Evolutionary conservation across 2,888 invertebrate genomes (phyloP).

Genomic region (Acanthococcus lagerstroemiae): DNA sequence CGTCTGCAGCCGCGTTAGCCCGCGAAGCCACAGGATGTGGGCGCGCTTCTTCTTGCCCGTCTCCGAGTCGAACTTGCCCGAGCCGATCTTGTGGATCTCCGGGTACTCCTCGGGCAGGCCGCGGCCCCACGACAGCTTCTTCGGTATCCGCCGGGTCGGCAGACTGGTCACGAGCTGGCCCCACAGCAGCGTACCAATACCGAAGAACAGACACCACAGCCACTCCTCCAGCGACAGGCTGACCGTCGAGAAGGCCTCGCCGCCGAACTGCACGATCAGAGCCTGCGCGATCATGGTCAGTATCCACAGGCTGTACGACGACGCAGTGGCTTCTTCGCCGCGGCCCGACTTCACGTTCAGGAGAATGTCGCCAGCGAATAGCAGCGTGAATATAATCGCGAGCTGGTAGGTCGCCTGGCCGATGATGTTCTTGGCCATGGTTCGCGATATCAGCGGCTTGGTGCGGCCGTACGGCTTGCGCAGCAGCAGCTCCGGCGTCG

Average conservation of each 20-base stretch:
- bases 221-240: conserved; percentile 48
- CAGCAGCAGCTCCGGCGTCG: conserved; percentile 46
- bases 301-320: conserved; percentile 49
- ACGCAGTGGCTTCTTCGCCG: conserved; percentile 32
- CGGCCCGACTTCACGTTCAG: conserved; percentile 49
- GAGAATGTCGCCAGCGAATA: conserved; percentile 47
- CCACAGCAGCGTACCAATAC: conserved; percentile 49
- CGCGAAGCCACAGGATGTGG: conserved; percentile 55
- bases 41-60: conserved; percentile 40
- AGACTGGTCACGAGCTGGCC: conserved; percentile 50
- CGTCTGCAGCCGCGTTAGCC: conserved; percentile 53
- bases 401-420: conserved; percentile 51
- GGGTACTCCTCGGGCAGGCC: conserved; percentile 62
- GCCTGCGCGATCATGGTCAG: conserved; percentile 49
- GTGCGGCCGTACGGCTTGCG: conserved; percentile 48
- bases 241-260: conserved; percentile 48
- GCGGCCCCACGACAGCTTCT: conserved; percentile 61
- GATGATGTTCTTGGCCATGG: conserved; percentile 51
- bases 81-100: background rate
- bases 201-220: conserved; percentile 51
- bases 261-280: conserved; percentile 50
- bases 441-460: conserved; percentile 47
- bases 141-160: conserved; percentile 48
- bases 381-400: conserved; percentile 46
- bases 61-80: conserved; percentile 13